Base-by-base conservation (phyloP, 2,797 vertebrate species). In the Danionella dracula region DNA sequence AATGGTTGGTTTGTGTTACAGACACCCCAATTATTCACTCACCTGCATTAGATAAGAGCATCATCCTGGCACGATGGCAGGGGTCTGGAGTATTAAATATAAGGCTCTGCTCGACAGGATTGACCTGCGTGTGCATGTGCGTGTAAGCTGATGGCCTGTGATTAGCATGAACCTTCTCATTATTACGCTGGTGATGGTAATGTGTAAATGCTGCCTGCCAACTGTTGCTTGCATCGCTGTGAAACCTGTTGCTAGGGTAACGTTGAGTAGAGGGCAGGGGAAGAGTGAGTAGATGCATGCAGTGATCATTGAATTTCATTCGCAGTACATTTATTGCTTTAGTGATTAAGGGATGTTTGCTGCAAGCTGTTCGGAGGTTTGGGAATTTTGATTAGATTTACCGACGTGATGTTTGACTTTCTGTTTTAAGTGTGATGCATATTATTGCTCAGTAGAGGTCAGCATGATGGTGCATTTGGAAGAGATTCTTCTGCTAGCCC, bases 241-340 rank as follows among this genome's bases (percentile, higher is more conserved):
- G 68, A 65, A 77, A 77, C 68, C 75, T 73, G 83, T 86, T 85
- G 82, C 84, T 66, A 23, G 12, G 81, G 84, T 71, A 84, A 88
- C 81, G 17, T 50, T 7, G 34, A 46, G 60, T 32, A 13, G 53
- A 66, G 56, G 6, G 17, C 58, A 55, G 10, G 46, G 64, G 23
- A 41, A 61, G 23, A 46, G 32, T 9, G 46, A 42, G 41, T 8
- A 27, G 23, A 16, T 53, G 37, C 60, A 29, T 62, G 44, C 50
- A 17, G 55, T 27, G 48, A 66, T 72, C 56, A 57, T 8, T 29
- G 20, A 56, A 46, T 35, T 41, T 55, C 37, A 49, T 32, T 31
- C 5, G 38, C 23, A 27, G 23, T 3, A 6, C 42, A 60, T 56
- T 60, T 75, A 34, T 54, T 58, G 38, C 50, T 50, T 44, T 55